Percentiles rank a stretch among this genome's conserved stretches.
These are phyloP conservation scores for Thamnaconus septentrionalis DNA, from an alignment of 2,113 vertebrate genomes.

Conservation along the genomic window DNA sequence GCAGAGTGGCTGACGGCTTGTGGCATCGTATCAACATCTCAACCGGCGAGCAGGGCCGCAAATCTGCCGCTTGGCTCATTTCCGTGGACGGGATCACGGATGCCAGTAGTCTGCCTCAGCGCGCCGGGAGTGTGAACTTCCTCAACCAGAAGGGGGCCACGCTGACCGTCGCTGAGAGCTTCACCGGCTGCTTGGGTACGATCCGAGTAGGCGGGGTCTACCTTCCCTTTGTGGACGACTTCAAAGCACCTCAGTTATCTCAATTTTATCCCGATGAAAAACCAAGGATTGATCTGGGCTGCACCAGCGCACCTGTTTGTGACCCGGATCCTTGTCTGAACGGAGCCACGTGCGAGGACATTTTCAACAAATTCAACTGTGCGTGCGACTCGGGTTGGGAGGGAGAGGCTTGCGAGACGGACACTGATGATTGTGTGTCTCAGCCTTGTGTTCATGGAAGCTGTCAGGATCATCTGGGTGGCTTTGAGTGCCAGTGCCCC, in stretches of 20 bases:
- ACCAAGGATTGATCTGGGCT: constrained; percentile 70
- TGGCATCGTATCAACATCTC: constrained; percentile 84
- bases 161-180: constrained; percentile 80
- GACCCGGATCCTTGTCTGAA: constrained; percentile 79
- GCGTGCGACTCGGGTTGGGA: constrained; percentile 81
- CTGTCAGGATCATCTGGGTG: constrained; percentile 77
- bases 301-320: constrained; percentile 79
- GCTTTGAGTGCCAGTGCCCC: constrained; percentile 83
- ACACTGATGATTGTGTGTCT: constrained; percentile 81
- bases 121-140: constrained; percentile 76
- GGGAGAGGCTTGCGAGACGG: constrained; percentile 78
- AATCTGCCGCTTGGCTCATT: constrained; percentile 79
- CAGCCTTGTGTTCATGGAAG: constrained; percentile 81
- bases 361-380: constrained; percentile 83
- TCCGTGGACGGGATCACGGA: constrained; percentile 78
- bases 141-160: constrained; percentile 62
- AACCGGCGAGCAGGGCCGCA: constrained; percentile 66
- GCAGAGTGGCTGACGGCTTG: constrained; percentile 76
- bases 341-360: constrained; percentile 76
- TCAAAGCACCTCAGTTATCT: constrained; percentile 61
- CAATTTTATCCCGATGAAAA: constrained; percentile 70
- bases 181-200: constrained; percentile 85
- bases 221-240: constrained; percentile 77
- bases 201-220: constrained; percentile 81
- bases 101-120: constrained; percentile 62